Base-by-base conservation (phyloP, 2,797 vertebrate species). In the Eurystomus glaucurus region DNA sequence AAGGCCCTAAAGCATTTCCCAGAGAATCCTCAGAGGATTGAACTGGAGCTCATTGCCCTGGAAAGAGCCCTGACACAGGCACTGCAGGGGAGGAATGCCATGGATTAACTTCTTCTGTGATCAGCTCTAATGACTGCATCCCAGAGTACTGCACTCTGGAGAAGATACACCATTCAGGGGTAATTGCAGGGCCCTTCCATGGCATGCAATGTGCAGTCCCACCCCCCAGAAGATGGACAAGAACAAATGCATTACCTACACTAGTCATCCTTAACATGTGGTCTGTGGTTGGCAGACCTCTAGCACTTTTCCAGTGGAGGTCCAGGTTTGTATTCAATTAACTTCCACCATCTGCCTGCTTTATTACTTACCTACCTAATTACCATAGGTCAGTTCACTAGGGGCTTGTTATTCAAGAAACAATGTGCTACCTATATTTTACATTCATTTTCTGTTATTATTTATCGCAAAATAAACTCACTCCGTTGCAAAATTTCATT, bases 31-130 rank as follows among this genome's bases (percentile, higher is more conserved):
- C 90, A 62, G 80, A 79, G 83, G 88, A 86, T 69, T 75, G 85
- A 95, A 97, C 84, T 54, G n/a, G 77, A 92, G 74, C 77, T 92
- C 77, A 71, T 69, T 93, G 86, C 80, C 76, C 78, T 92, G 92
- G 74, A 82, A 90, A 87, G 88, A 87, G 77, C 58, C 51, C 83
- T 93, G 74, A 92, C 74, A 87, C 54, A 85, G 83, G 45, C 85
- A 54, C 20, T 80, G 75, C 55, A 91, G 60, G 37, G 55, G 50
- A 90, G 41, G 31, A 92, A 88, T 84, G 43, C 92, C 65, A 90
- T 23, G 50, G 55, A 94, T 83, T 74, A 84, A 54, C n/a, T 76
- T 77, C 50, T 55, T 93, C 81, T 57, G 76, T 85, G 46, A 90
- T 28, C 4, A 1, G 28, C 3, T 7, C 4, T 71, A 65, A 61